phyloP scores from a whole-genome alignment of 2,888 invertebrate species.

The Polydrusus cervinus region DNA sequence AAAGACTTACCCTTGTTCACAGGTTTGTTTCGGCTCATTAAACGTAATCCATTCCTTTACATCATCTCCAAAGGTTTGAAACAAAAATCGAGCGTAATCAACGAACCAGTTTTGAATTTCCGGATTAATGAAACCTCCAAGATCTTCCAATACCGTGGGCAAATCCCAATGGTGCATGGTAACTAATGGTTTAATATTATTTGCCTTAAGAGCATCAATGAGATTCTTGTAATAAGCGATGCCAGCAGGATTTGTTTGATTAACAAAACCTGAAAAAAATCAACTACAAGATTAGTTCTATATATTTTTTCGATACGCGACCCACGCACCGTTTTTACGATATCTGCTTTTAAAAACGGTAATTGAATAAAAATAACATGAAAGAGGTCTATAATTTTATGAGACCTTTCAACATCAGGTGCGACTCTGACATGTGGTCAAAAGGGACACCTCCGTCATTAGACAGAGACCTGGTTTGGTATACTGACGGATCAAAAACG shows the following conservation, averaged over 20 bases:
- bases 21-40: conserved; percentile 70
- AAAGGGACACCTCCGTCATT: too few species aligned
- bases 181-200: conserved; percentile 74
- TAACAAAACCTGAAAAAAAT: conserved; percentile 38
- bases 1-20: conserved; percentile 58
- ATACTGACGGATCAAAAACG: too few species aligned
- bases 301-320: too few species aligned
- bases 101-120: conserved; percentile 71
- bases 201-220: conserved; percentile 73
- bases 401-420: too few species aligned
- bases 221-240: conserved; percentile 77
- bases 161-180: conserved; percentile 76
- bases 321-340: too few species aligned
- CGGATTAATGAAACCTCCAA: conserved; percentile 72
- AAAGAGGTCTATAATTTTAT: too few species aligned
- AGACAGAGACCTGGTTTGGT: too few species aligned
- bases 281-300: too few species aligned
- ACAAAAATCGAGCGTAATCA: conserved; percentile 73
- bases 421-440: too few species aligned
- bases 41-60: conserved; percentile 73
- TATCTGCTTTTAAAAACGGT: too few species aligned
- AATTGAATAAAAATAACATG: too few species aligned
- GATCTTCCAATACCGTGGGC: conserved; percentile 71
- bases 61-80: conserved; percentile 58
- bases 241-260: conserved; percentile 69